These are phyloP conservation scores for Elmis aenea DNA, from an alignment of 2,888 invertebrate genomes.

Conservation along the genomic window DNA sequence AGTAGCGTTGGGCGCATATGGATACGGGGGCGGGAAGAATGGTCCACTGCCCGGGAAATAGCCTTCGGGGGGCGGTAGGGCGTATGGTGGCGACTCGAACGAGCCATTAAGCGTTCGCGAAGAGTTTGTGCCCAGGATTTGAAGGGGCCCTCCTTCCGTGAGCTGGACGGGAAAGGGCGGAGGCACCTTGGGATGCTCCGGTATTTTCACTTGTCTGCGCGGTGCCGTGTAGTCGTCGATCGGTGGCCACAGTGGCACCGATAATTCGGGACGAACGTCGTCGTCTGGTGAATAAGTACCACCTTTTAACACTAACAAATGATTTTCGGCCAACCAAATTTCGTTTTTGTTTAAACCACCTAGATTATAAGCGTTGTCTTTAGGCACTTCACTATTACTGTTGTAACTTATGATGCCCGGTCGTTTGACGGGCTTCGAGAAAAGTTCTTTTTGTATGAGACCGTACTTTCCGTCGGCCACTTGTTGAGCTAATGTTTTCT, in stretches of 20 bases:
- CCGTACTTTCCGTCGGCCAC: constrained; percentile 89
- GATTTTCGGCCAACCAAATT: constrained; percentile 87
- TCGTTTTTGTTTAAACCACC: constrained; percentile 81
- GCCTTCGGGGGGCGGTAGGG: constrained; percentile 44
- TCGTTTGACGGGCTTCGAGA: constrained; percentile 62
- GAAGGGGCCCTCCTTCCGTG: constrained; percentile 77
- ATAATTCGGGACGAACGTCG: constrained; percentile 47
- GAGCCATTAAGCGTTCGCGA: constrained; percentile 66
- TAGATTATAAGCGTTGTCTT: constrained; percentile 72
- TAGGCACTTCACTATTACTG: constrained; percentile 73
- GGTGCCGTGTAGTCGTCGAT: constrained; percentile 83
- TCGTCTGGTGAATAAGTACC: constrained; percentile 60
- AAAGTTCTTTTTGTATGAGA: constrained; percentile 79
- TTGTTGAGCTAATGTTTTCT: constrained; percentile 83
- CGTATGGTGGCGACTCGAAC: constrained; percentile 47
- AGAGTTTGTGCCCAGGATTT: constrained; percentile 79
- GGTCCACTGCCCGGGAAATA: constrained; percentile 49
- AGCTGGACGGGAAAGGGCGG: constrained; percentile 93
- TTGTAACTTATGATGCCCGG: constrained; percentile 79
- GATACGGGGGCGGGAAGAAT: constrained; percentile 54
- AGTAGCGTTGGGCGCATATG: constrained; percentile 62
- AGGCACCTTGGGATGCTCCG: constrained; percentile 75
- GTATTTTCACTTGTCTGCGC: constrained; percentile 77
- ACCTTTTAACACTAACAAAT: constrained; percentile 76
- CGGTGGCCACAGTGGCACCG: constrained; percentile 61